A percentile compares a stretch with the other conserved stretches of the same genome.
These are phyloP conservation scores for Melieria omissa DNA, from an alignment of 2,888 invertebrate species.

Conservation along the genomic window DNA sequence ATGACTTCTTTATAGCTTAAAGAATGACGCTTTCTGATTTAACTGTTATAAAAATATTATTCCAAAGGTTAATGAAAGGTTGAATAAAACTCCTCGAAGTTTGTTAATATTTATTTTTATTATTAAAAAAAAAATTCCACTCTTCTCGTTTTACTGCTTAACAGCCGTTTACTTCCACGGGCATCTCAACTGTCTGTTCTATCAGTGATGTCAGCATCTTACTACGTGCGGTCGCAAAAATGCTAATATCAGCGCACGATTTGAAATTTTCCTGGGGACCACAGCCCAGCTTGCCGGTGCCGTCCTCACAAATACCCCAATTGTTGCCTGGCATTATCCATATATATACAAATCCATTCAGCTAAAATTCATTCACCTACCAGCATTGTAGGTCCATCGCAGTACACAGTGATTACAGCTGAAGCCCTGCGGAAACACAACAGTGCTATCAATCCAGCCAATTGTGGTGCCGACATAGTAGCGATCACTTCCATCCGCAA, in stretches of 20 bases:
- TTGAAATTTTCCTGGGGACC: conserved; percentile 69
- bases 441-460: conserved; percentile 52
- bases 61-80: too few species aligned
- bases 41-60: too few species aligned
- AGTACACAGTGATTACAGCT: conserved; percentile 70
- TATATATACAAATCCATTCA: background rate
- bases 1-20: too few species aligned
- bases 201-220: background rate
- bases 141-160: too few species aligned
- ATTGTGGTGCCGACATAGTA: conserved; percentile 46
- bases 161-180: background rate
- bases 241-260: conserved; percentile 68
- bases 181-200: background rate
- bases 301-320: conserved; percentile 68
- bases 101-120: too few species aligned
- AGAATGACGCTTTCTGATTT: too few species aligned
- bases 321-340: conserved; percentile 62
- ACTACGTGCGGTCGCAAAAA: conserved; percentile 34
- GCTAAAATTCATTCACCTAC: conserved; percentile 45
- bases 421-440: conserved; percentile 66
- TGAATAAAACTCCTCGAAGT: too few species aligned
- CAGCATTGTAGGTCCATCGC: conserved; percentile 70
- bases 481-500: conserved; percentile 56
- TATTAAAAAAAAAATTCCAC: too few species aligned
- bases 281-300: conserved; percentile 66